A percentile compares a stretch with the other conserved stretches of the same genome.
Evolutionary conservation across 2,888 invertebrate species (phyloP).

Genomic region (Synanthedon tipuliformis): DNA sequence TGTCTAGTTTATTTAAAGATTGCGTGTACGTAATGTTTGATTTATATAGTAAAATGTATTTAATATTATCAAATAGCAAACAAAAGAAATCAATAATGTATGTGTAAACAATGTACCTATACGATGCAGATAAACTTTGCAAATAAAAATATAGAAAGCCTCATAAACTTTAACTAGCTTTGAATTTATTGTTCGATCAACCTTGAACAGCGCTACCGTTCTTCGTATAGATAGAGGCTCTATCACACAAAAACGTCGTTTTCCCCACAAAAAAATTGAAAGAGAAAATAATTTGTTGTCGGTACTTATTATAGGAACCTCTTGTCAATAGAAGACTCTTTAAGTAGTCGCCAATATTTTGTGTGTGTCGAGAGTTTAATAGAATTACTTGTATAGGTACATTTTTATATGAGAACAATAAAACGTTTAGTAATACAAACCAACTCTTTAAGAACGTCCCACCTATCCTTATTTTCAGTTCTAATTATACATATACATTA

Average conservation of each 20-base stretch:
- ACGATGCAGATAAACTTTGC: background rate
- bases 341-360: slow-evolving; percentile 6
- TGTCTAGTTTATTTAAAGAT: too few species aligned
- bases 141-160: background rate
- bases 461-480: too few species aligned
- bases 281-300: slow-evolving; percentile 23
- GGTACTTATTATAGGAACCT: slow-evolving; percentile 16
- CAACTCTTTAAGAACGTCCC: too few species aligned
- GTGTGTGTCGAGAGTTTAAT: background rate
- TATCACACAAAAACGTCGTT: slow-evolving; percentile 2
- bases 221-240: background rate
- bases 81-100: too few species aligned
- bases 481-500: too few species aligned
- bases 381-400: background rate
- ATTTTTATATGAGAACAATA: too few species aligned
- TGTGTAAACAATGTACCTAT: too few species aligned
- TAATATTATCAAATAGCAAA: too few species aligned
- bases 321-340: slow-evolving; percentile 9
- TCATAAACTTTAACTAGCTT: background rate
- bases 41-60: too few species aligned
- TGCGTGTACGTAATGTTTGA: too few species aligned
- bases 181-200: background rate
- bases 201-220: background rate
- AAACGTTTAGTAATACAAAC: too few species aligned
- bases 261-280: slow-evolving; percentile 3